Evolutionary conservation across 1,140 invertebrate genomes (phyloP), one percentile per base, ranked within the genome.

Genomic region (Mamestra configurata): DNA sequence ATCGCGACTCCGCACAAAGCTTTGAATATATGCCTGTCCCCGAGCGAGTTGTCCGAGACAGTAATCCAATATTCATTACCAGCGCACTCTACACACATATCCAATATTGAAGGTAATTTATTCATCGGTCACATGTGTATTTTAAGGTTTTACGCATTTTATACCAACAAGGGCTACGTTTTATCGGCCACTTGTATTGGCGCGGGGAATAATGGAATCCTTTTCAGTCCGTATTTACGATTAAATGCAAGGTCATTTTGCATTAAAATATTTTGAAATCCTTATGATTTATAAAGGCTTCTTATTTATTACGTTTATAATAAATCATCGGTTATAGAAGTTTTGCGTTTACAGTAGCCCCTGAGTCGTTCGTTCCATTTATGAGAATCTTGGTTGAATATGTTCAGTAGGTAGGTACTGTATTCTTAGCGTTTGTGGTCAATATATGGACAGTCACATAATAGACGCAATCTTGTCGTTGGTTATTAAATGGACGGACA

Each of bases 381-480:
- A 46, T 35, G 11, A 31, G 18, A 22, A 70, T 46, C 43, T 43
- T 70, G 6, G 24, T 70, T 49, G 66, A 49, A 5, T 53, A 0
- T 51, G 27, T 53, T 71, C 15, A 51, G 27, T 10, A 51, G 27
- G 27, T 5, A 31, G 27, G 27, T 5, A 31, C 22, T n/a, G 13
- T 68, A 22, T 53, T 53, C 37, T 10, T 1, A 35, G 43, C 22
- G 15, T 35, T 49, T 76, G 46, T 75, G 79, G 66, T 71, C 57
- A 81, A 78, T 77, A 78, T 78, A 78, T 77, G 79, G 77, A 75
- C 24, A 72, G 81, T 49, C 66, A 31, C 53, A 73, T 82, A 71
- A 49, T 59, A 37, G 53, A 61, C 37, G 64, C 72, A 79, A 81
- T 80, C 79, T 72, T 75, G 81, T 76, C 76, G 79, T 79, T 81